Base-by-base conservation (phyloP, 30 jellyfish, hydroid and myxozoan genomes). In the Chironex yamaguchii region DNA sequence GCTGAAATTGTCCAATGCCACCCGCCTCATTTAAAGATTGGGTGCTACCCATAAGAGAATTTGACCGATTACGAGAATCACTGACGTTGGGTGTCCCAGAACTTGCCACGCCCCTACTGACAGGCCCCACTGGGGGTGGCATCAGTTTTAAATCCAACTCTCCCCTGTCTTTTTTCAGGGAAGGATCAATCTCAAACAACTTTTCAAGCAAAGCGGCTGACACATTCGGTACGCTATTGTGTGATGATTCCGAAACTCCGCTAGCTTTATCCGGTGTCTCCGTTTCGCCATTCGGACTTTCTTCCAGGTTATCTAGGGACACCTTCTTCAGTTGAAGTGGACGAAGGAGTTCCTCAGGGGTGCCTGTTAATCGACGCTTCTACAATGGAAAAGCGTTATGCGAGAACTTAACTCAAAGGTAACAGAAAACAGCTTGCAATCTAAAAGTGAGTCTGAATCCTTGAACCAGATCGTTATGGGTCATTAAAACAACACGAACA, bases 361-460 rank as follows among this genome's bases (percentile, higher is more conserved):
- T 32, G 1, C 97, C 98, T 2, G 98, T 93, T 67, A 90, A 71
- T 50, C 98, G 74, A 27, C 98, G 52, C 13, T 94, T 88, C 98
- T 93, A 64, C 17, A 76, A 74, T 0, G 23, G 33, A 23, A 62
- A 29, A 26, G 9, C 2, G 58, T 12, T 3, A 63, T 4, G 28
- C 2, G 21, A n/a, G n/a, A n/a, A n/a, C n/a, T n/a, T n/a, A n/a
- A n/a, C n/a, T n/a, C n/a, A n/a, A n/a, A n/a, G n/a, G n/a, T n/a
- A n/a, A n/a, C n/a, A n/a, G n/a, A n/a, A n/a, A n/a, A n/a, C n/a
- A n/a, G n/a, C n/a, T n/a, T n/a, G n/a, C n/a, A n/a, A n/a, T n/a
- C n/a, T n/a, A n/a, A n/a, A n/a, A n/a, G n/a, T n/a, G n/a, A n/a
- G n/a, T n/a, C n/a, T n/a, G n/a, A n/a, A n/a, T n/a, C n/a, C n/a